Conservation (phyloP, 2,113 vertebrate species). For the Poeciliopsis turrubarensis region DNA sequence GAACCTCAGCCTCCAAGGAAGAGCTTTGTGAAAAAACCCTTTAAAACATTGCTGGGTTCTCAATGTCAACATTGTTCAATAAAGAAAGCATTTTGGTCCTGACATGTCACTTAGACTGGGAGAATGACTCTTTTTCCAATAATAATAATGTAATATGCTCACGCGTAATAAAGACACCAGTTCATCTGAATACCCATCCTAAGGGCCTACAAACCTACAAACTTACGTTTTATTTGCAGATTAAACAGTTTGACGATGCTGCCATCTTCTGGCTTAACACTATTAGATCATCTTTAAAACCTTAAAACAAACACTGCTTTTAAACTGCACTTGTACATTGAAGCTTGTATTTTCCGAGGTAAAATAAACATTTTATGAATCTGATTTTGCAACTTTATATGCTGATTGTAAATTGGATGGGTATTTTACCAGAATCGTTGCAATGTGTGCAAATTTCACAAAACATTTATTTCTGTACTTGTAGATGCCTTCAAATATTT, state of each 20-base stretch:
- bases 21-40: no score
- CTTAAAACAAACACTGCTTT: neutral
- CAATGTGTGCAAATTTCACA: no score
- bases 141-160: neutral
- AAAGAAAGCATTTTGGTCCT: neutral
- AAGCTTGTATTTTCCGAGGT: neutral
- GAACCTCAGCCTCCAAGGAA: no score
- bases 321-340: neutral
- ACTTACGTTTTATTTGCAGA: neutral
- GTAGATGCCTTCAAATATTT: no score
- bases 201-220: neutral
- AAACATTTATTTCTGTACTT: no score
- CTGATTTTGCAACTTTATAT: no score
- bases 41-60: conserved; percentile 10
- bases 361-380: neutral
- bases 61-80: neutral
- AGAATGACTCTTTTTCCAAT: no score
- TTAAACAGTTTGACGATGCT: conserved; percentile 27
- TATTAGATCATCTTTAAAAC: neutral
- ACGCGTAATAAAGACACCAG: neutral
- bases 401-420: no score
- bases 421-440: no score
- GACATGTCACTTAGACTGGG: no score
- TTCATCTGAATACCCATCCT: neutral
- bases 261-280: conserved; percentile 51